Percentiles rank a stretch among this genome's conserved stretches.
Evolutionary conservation across 1,140 invertebrate species (phyloP).

Genomic region (Ylistrum balloti): DNA sequence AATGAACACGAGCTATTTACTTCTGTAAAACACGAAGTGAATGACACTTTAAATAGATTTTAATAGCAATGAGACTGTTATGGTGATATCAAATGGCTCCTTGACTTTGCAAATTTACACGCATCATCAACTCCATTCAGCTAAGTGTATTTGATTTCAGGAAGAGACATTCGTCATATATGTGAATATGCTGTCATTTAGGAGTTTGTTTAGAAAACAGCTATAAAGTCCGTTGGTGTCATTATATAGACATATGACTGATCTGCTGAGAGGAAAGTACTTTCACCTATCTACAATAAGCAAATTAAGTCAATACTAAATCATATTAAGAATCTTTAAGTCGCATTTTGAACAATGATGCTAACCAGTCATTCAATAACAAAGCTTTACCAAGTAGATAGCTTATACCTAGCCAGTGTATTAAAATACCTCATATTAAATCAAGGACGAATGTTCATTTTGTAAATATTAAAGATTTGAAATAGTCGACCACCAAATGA

Average conservation of each 20-base stretch:
- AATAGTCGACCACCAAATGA: not conserved
- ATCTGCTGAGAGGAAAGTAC: too few species aligned
- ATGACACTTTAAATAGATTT: not conserved
- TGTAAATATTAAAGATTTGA: not conserved
- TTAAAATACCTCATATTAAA: constrained; percentile 3
- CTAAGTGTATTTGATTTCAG: not conserved
- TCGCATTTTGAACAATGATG: not conserved
- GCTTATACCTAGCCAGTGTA: not conserved
- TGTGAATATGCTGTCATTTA: too few species aligned
- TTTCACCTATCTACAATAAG: too few species aligned
- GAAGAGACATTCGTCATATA: not conserved
- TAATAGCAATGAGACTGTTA: not conserved
- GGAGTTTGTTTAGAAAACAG: too few species aligned
- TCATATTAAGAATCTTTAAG: too few species aligned
- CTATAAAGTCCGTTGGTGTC: too few species aligned
- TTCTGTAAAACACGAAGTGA: too few species aligned
- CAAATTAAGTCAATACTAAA: too few species aligned
- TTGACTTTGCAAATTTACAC: constrained; percentile 12
- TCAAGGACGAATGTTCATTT: not conserved
- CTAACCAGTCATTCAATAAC: not conserved
- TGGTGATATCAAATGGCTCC: not conserved
- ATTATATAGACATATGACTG: too few species aligned
- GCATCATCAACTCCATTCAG: not conserved
- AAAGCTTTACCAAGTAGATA: not conserved
- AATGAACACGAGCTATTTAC: too few species aligned